Evolutionary conservation across 2,113 vertebrate species (phyloP).

Genomic region (Azemiops feae): DNA sequence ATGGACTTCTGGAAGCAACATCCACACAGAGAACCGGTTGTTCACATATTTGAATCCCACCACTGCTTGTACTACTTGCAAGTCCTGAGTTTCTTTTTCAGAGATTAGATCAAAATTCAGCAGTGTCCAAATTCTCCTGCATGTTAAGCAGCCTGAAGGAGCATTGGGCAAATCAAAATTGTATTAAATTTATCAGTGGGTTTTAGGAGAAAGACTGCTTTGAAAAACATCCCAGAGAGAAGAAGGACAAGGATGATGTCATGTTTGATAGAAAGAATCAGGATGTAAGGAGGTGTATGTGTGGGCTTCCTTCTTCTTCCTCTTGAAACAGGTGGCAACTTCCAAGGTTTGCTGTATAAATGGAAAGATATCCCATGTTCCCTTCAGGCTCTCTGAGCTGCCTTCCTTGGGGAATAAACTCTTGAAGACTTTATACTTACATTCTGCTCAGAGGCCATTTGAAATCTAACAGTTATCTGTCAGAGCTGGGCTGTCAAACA

Average conservation of each 20-base stretch:
- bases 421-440: background rate
- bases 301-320: background rate
- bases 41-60: too few relatives aligned
- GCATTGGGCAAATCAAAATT: background rate
- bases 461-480: conserved; percentile 15
- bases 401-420: conserved; percentile 32
- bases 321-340: conserved; percentile 17
- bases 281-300: background rate
- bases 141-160: background rate
- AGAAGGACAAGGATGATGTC: background rate
- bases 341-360: conserved; percentile 4
- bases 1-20: too few relatives aligned
- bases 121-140: background rate
- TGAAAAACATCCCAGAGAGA: background rate
- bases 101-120: background rate
- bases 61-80: background rate
- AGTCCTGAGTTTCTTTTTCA: background rate
- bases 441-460: background rate
- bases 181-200: background rate
- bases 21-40: too few relatives aligned
- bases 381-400: conserved; percentile 1
- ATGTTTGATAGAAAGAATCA: conserved; percentile 17
- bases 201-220: background rate
- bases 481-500: background rate
- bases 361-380: conserved; percentile 11